Evolutionary conservation across 2,113 vertebrate genomes (phyloP), one percentile per base, ranked within the genome.

Genomic region (Asarcornis scutulata): DNA sequence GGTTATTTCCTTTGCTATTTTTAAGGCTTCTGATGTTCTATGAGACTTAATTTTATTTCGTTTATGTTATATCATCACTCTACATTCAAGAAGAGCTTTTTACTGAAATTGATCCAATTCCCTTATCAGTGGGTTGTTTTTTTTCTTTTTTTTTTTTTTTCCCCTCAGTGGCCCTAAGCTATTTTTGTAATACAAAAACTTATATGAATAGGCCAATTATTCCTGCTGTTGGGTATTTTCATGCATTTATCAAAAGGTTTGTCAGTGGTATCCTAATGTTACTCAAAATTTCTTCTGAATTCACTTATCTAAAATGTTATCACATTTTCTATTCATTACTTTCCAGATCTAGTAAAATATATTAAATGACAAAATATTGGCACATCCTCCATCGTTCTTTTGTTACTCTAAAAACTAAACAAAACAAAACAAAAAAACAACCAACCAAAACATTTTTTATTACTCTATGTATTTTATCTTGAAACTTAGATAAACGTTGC

Each of bases 71-170:
- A 27, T 5, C 22, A 66, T 63, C 56, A 74, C 21, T 27, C 27
- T 31, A 46, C 2, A 34, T 40, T 40, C 23, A 76, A 85, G 17
- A 22, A 63, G 5, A 76, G 3, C 3, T 80, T 89, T 64, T 62
- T 25, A 44, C 20, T 40, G 8, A 83, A 73, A 23, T 31, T n/a
- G 80, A 73, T 20, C 13, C 4, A 40, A 60, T 80, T 92, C 48
- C 2, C 13, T 68, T 64, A 60, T 38, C 68, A 66, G 3, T 15
- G 26, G 7, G 1, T 31, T 0, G 3, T 13, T 34, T 27, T 63
- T 27, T 63, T 25, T 63, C 17, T 63, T 38, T 26, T 63, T 17
- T 31, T 34, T 75, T 22, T 16, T 42, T 66, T 42, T 25, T 16
- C 11, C 14, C 13, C 18, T 63, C 21, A 12, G 3, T 44, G 2